Conservation (phyloP, 1,140 invertebrate genomes). For the Orchesella cincta region DNA sequence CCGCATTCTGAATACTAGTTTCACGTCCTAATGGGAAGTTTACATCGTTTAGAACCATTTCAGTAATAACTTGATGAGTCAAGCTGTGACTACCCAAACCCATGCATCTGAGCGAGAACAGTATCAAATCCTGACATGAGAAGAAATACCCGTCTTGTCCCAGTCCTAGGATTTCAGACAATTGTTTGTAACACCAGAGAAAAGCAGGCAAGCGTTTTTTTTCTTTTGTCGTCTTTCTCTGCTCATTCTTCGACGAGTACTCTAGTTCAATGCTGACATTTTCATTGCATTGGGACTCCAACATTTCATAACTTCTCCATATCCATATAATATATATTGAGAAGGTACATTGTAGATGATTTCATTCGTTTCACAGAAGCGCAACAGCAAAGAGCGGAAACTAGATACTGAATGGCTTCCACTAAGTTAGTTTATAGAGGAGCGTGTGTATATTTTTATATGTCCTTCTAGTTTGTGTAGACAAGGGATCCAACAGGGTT, state of each 20-base stretch:
- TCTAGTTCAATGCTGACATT: background rate
- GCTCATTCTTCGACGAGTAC: background rate
- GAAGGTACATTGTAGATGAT: too few relatives aligned
- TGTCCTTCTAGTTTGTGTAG: too few relatives aligned
- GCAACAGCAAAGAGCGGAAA: too few relatives aligned
- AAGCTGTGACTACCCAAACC: background rate
- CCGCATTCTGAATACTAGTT: background rate
- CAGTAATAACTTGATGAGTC: slow-evolving; percentile 18
- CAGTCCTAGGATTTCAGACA: background rate
- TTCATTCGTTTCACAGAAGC: too few relatives aligned
- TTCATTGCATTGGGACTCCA: background rate
- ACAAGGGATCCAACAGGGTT: too few relatives aligned
- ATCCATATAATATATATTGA: too few relatives aligned
- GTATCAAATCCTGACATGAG: background rate
- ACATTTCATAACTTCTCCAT: too few relatives aligned
- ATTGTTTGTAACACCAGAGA: background rate
- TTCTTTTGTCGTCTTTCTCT: background rate
- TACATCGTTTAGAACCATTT: slow-evolving; percentile 13
- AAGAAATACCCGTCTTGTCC: background rate
- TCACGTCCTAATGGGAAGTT: slow-evolving; percentile 2
- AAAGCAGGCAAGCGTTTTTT: background rate
- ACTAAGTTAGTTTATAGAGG: too few relatives aligned
- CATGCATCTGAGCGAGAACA: background rate
- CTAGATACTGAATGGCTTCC: too few relatives aligned
- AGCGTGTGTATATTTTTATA: too few relatives aligned